Base-by-base conservation (phyloP, 2,888 invertebrate species). In the Ophraella communa region DNA sequence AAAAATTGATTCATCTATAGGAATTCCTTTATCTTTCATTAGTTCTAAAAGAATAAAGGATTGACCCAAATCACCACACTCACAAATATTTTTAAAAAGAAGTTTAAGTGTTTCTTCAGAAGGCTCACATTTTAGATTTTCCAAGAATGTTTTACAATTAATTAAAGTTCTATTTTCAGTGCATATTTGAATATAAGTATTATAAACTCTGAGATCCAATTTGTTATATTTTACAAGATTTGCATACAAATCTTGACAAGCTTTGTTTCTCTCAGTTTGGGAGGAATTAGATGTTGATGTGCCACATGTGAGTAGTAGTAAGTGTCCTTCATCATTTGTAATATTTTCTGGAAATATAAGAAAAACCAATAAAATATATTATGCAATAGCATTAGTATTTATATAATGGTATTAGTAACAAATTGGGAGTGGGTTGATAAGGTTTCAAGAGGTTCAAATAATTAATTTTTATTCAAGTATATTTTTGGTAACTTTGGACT, bases 1-100 rank as follows among this genome's bases (percentile, higher is more conserved):
- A 58, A 89, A 89, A 18, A 87, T 81, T 62, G 79, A 81, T 72
- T 88, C 87, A n/a, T 85, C 86, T 0, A 87, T 81, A 0, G 87
- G 79, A 47, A 86, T 78, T 1, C 81, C 81, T 17, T 81, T 79
- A 1, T 83, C 74, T 71, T 88, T 88, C 87, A 91, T 90, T 51
- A 86, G 84, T 1, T 85, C 81, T 59, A 91, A 80, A 4, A 90
- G 81, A 72, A 85, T 84, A 11, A 84, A 80, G 0, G 87, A 84
- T 74, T 87, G 85, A 30, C 85, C 83, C 17, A 87, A 76, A 72
- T 89, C 85, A 11, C 89, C 90, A 27, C 71, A 74, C 56, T 87
- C 85, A 60, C 87, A 88, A 4, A 86, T 83, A 55, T 84, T 84
- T 70, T 83, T 82, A 52, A 91, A 74, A 33, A 91, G 80, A 0